phyloP scores from a whole-genome alignment of 2,888 invertebrate genomes.

The Orgyia antiqua region DNA sequence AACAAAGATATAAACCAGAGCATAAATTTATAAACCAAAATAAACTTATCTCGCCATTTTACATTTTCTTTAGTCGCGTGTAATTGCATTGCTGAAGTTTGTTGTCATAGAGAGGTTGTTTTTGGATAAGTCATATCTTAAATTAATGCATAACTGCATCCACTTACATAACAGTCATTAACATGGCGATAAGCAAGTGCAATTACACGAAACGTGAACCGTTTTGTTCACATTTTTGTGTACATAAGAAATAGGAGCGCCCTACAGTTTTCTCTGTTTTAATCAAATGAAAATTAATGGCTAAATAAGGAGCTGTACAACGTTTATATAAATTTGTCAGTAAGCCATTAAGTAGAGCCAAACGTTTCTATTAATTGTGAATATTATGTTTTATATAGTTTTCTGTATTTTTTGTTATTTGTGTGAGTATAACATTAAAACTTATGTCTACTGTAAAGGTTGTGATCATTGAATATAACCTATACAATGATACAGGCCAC shows the following conservation, averaged over 20 bases:
- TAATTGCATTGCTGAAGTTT: too few species aligned
- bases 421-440: constrained; percentile 21
- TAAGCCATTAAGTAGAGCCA: constrained; percentile 7
- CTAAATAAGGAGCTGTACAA: constrained; percentile 15
- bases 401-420: constrained; percentile 13
- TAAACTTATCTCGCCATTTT: too few species aligned
- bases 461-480: constrained; percentile 1
- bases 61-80: too few species aligned
- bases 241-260: background rate
- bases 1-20: too few species aligned
- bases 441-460: too few species aligned
- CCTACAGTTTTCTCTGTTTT: constrained; percentile 31
- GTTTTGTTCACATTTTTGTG: background rate
- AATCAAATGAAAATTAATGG: constrained; percentile 23
- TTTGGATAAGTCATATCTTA: background rate
- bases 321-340: constrained; percentile 13
- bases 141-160: background rate
- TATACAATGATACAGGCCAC: constrained; percentile 5
- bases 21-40: too few species aligned
- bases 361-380: constrained; percentile 4
- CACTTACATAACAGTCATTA: constrained; percentile 1
- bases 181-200: constrained; percentile 12
- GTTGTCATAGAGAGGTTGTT: too few species aligned
- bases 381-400: constrained; percentile 19
- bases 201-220: too few species aligned